Base-by-base conservation (phyloP, 2,113 vertebrate genomes). In the Vulpes vulpes region DNA sequence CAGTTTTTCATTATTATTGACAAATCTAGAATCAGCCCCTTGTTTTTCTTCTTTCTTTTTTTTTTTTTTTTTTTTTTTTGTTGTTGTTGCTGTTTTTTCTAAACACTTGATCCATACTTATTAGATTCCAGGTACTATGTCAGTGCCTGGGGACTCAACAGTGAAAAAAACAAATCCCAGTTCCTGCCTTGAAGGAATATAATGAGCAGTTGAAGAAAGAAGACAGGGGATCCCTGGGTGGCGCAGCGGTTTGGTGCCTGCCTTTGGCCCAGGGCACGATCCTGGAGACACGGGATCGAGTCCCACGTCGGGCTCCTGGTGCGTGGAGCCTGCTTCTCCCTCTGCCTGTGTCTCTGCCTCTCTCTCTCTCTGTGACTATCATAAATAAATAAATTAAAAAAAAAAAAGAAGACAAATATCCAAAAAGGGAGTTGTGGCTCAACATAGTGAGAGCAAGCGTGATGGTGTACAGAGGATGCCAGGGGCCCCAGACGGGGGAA, bases 401-500 rank as follows among this genome's bases (percentile, higher is more conserved):
- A 35, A 35, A 35, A 35, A 27, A 55, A 17, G 15, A 64, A 65
- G n/a, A 67, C 35, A 67, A 23, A 23, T 84, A 22, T 27, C 81
- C 23, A 11, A 64, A 83, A 78, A 17, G 8, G 16, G 32, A n/a
- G 32, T 22, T 15, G 32, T 32, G 38, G 51, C 38, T 32, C 1
- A 35, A 11, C 12, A 5, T 2, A 1, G 25, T 43, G 4, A 60
- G n/a, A n/a, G 10, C 15, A 27, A 81, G 38, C 49, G 0, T 11
- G 11, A 9, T 12, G 27, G 59, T 8, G 2, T 11, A 4, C 0
- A 23, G 9, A 38, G 67, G 74, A 51, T 16, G 0, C 2, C 23
- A 11, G 16, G 4, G 8, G 11, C 11, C 9, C 43, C 30, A 14
- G 53, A 27, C 1, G 12, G 25, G n/a, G 59, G 84, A 60, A 43